These are phyloP conservation scores for Haliclystus octoradiatus DNA, from an alignment of 30 jellyfish, hydroid and myxozoan genomes.

Conservation along the genomic window DNA sequence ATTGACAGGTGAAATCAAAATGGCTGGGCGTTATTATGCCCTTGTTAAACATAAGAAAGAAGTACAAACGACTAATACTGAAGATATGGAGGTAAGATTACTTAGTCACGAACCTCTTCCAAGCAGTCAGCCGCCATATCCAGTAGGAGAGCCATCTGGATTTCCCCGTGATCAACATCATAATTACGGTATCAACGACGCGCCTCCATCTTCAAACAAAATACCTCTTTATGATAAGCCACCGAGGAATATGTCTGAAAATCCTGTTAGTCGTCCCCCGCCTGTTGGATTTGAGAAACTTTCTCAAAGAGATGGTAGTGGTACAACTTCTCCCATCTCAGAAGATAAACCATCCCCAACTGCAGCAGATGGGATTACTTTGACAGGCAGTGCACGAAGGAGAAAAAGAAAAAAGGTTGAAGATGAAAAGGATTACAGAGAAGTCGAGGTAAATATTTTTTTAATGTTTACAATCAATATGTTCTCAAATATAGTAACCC, in stretches of 20 bases:
- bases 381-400: neutral
- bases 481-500: no score
- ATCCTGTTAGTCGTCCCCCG: neutral
- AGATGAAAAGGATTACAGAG: neutral
- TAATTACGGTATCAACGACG: neutral
- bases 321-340: neutral
- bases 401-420: neutral
- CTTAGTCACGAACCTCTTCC: neutral
- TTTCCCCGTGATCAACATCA: neutral
- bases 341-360: neutral
- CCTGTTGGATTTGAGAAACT: neutral
- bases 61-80: neutral
- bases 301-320: neutral
- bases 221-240: no score
- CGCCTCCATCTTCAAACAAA: neutral
- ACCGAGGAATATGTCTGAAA: neutral
- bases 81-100: neutral
- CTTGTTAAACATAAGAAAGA: neutral
- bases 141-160: neutral
- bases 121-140: neutral
- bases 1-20: no score
- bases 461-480: no score
- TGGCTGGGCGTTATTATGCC: neutral
- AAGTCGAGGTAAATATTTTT: neutral
- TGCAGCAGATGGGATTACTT: no score